These are phyloP conservation scores for Deroptyus accipitrinus DNA, from an alignment of 2,113 vertebrate genomes.

Conservation along the genomic window DNA sequence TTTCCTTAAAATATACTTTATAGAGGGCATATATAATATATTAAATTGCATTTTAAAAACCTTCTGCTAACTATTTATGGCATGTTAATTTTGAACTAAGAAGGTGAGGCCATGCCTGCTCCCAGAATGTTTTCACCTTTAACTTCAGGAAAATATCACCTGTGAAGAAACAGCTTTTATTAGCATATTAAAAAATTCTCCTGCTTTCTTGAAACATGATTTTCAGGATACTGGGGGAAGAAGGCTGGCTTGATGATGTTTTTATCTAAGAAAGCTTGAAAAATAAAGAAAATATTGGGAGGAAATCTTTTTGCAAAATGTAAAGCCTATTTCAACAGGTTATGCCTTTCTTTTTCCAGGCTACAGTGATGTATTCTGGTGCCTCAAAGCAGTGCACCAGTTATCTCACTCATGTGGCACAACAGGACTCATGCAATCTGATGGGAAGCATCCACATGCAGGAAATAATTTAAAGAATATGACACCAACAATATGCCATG, in stretches of 20 bases:
- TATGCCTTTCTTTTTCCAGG: neutral
- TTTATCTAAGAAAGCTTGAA: neutral
- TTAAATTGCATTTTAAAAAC: neutral
- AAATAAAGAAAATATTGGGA: neutral
- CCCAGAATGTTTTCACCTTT: neutral
- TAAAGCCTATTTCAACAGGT: neutral
- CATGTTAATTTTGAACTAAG: neutral
- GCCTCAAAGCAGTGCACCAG: neutral
- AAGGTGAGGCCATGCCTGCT: neutral
- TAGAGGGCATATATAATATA: neutral
- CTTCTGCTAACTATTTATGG: neutral
- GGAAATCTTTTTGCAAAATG: neutral
- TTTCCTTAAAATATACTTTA: neutral
- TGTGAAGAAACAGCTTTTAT: neutral
- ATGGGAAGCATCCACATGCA: neutral
- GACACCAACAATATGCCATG: neutral
- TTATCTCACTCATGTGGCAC: neutral
- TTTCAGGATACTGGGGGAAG: neutral
- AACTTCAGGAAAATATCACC: neutral
- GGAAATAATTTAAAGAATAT: neutral
- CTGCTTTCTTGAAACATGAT: neutral
- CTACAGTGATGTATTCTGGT: neutral
- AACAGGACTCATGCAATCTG: neutral
- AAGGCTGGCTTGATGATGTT: neutral
- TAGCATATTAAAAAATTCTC: neutral